Conservation (phyloP, 2,888 invertebrate genomes). For the Podotricha telesiphe region DNA sequence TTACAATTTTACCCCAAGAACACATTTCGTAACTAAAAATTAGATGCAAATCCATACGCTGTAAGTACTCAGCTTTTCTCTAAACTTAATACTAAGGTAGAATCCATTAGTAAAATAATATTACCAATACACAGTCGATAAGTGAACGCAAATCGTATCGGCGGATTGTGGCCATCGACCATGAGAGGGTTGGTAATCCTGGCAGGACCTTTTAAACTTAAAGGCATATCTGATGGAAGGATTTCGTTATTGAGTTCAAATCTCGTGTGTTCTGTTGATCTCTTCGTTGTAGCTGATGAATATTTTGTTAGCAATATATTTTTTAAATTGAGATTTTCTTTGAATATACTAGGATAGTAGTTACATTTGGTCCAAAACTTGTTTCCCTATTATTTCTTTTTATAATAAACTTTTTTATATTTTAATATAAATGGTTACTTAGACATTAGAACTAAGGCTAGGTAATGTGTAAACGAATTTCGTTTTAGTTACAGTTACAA, state of each 20-base stretch:
- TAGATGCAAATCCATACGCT: constrained; percentile 15
- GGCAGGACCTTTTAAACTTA: constrained; percentile 42
- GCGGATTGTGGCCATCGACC: constrained; percentile 47
- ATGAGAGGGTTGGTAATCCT: constrained; percentile 48
- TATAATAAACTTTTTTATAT: no score
- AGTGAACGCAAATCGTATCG: constrained; percentile 45
- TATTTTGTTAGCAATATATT: no score
- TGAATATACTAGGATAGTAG: no score
- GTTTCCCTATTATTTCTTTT: no score
- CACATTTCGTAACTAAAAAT: neutral
- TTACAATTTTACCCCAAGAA: neutral
- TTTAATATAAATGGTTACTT: no score
- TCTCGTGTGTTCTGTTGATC: neutral
- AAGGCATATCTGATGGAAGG: constrained; percentile 27
- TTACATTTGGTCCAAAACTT: no score
- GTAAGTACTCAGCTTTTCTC: constrained; percentile 17
- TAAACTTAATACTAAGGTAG: constrained; percentile 11
- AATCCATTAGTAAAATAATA: constrained; percentile 32
- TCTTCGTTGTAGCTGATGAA: neutral
- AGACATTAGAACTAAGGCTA: no score
- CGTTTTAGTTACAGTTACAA: no score
- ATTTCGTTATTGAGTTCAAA: constrained; percentile 9
- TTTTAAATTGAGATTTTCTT: no score
- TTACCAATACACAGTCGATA: constrained; percentile 39
- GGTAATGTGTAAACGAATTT: no score